A percentile compares a stretch with the other conserved stretches of the same genome.
phyloP scores from a whole-genome alignment of 2,113 vertebrate genomes.

The Climacteris rufus region DNA sequence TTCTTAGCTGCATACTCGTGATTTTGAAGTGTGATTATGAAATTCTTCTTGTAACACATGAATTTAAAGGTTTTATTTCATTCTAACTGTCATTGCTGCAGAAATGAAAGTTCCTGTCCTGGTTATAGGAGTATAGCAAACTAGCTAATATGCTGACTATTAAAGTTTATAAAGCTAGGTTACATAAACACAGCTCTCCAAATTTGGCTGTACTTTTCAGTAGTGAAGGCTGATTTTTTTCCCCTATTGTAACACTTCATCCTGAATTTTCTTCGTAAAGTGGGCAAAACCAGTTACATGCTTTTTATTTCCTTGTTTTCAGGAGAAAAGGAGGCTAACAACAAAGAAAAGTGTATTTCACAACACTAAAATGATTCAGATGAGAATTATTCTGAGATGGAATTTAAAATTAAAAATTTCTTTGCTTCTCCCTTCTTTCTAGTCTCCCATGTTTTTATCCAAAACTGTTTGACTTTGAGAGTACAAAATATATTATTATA shows the following conservation, averaged over 20 bases:
- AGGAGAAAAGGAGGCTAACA: background rate
- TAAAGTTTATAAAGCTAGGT: background rate
- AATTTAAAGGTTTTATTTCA: background rate
- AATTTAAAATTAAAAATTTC: background rate
- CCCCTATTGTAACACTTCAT: background rate
- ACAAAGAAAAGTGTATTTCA: background rate
- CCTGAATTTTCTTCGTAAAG: background rate
- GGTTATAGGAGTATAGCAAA: background rate
- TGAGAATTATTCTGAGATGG: background rate
- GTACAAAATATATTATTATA: background rate
- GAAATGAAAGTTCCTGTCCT: background rate
- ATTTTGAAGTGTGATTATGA: background rate
- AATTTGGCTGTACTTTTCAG: background rate
- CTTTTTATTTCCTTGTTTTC: background rate
- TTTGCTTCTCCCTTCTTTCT: background rate
- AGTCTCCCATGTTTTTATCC: background rate
- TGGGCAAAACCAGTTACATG: background rate
- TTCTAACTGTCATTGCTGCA: background rate
- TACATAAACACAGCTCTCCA: background rate
- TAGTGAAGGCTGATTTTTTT: background rate
- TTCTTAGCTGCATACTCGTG: background rate
- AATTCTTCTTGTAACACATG: background rate
- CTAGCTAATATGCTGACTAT: background rate
- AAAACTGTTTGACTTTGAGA: background rate
- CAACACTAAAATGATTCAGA: background rate